Evolutionary conservation across 2,113 vertebrate species (phyloP).

Genomic region (Periophthalmodon schlosseri): DNA sequence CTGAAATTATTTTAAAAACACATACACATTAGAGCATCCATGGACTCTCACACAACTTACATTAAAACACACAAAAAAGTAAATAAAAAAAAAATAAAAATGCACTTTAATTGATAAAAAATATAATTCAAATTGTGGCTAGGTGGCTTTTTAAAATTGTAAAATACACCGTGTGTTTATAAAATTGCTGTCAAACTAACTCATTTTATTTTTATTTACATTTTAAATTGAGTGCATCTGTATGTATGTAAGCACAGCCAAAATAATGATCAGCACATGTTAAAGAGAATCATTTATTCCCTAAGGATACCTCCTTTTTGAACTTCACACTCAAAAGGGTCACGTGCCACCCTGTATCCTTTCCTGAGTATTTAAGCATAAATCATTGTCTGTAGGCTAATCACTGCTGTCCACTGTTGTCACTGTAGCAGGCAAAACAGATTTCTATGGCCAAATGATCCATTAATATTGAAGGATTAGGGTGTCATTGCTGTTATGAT

Average conservation of each 20-base stretch:
- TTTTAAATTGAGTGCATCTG: neutral
- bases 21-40: too few species aligned
- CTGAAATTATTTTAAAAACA: too few species aligned
- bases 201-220: neutral
- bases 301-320: conserved; percentile 35
- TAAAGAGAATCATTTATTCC: conserved; percentile 61
- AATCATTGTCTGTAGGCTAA: conserved; percentile 62
- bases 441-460: conserved; percentile 68
- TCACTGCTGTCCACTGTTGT: conserved; percentile 61
- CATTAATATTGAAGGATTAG: conserved; percentile 71
- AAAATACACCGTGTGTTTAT: neutral
- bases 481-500: conserved; percentile 66
- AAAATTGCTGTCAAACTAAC: neutral
- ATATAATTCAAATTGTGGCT: too few species aligned
- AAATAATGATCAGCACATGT: conserved; percentile 47
- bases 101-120: too few species aligned
- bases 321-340: conserved; percentile 50
- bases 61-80: too few species aligned
- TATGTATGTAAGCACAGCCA: neutral
- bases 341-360: conserved; percentile 21
- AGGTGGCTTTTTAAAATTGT: too few species aligned
- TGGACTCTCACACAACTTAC: too few species aligned
- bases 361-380: conserved; percentile 42
- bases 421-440: conserved; percentile 58
- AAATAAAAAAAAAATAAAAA: too few species aligned